Evolutionary conservation across 2,113 vertebrate genomes (phyloP).

Genomic region (Calonectris borealis): DNA sequence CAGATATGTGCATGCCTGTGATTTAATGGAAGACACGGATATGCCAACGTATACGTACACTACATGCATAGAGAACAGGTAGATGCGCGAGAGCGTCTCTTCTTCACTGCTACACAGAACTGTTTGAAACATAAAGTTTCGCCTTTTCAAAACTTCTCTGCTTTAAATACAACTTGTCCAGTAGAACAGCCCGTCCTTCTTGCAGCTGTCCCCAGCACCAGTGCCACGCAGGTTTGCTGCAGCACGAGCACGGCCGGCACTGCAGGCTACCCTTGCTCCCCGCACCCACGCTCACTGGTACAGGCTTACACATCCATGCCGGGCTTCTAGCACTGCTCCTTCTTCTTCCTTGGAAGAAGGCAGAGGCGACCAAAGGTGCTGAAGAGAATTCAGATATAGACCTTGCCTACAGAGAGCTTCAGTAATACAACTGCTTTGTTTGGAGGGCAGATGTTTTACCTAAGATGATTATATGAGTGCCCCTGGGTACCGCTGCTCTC

Average conservation of each 20-base stretch:
- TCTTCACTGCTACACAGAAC: background rate
- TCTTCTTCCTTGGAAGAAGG: background rate
- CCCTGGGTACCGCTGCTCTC: background rate
- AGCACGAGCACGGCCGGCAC: accelerated
- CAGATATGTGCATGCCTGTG: background rate
- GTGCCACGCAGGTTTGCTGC: accelerated
- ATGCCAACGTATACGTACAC: accelerated
- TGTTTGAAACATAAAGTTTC: background rate
- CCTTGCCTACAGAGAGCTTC: background rate
- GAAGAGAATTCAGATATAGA: background rate
- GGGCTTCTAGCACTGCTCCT: background rate
- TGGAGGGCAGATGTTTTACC: background rate
- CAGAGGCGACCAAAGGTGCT: background rate
- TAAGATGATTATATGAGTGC: background rate
- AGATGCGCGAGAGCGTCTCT: background rate
- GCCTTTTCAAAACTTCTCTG: background rate
- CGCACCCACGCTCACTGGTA: accelerated
- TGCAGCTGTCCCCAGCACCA: background rate
- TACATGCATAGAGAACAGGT: background rate
- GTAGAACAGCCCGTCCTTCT: background rate
- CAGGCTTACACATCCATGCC: accelerated
- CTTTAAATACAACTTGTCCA: background rate
- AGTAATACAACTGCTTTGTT: background rate
- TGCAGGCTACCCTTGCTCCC: background rate
- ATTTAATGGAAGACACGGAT: background rate